phyloP scores from a whole-genome alignment of 2,888 invertebrate species.

The Mesoligia furuncula region DNA sequence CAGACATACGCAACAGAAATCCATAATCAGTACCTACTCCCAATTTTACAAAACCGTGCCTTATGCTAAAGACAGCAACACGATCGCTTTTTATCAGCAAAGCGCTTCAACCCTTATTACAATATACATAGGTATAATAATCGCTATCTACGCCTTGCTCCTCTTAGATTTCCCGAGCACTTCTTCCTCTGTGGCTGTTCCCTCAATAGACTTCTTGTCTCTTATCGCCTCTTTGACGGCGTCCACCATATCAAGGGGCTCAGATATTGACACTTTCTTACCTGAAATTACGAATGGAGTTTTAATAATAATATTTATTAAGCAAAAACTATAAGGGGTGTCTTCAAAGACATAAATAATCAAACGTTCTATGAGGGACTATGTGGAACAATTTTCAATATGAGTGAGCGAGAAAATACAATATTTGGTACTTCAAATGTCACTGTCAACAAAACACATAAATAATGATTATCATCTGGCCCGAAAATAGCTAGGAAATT shows the following conservation, averaged over 20 bases:
- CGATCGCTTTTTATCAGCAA: constrained; percentile 38
- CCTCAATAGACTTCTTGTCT: constrained; percentile 83
- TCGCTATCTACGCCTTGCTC: constrained; percentile 81
- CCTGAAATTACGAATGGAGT: constrained; percentile 84
- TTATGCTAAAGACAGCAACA: not conserved
- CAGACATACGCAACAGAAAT: not conserved
- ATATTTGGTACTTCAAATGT: not conserved
- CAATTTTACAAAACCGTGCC: not conserved
- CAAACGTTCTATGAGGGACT: not conserved
- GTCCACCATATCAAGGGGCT: constrained; percentile 90
- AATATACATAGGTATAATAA: constrained; percentile 29
- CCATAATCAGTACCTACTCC: not conserved
- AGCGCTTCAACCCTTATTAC: constrained; percentile 41
- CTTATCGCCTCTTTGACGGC: constrained; percentile 91
- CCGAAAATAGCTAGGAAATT: not conserved
- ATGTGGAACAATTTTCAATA: not conserved
- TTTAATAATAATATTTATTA: not conserved
- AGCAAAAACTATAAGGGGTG: not conserved
- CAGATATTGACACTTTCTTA: constrained; percentile 91
- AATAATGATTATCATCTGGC: not conserved
- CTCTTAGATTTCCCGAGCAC: constrained; percentile 84
- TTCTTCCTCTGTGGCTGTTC: constrained; percentile 76
- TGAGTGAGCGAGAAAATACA: not conserved
- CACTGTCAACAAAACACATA: not conserved
- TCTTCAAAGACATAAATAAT: not conserved